Evolutionary conservation across 2,113 vertebrate genomes (phyloP).

Genomic region (Cyphomyrus plagiostoma): DNA sequence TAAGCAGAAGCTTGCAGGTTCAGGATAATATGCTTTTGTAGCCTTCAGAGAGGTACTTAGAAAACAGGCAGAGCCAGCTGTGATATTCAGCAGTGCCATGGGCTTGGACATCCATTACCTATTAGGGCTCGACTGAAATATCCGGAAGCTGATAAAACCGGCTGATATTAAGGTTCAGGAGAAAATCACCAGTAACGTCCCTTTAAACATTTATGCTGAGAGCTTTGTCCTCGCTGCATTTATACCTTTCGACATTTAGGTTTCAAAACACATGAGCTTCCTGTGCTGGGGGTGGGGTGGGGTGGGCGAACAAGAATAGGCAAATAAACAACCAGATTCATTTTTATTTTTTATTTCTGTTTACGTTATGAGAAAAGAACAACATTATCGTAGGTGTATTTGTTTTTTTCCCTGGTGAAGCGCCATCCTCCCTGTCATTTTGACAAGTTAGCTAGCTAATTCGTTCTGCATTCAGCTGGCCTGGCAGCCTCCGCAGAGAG

Average conservation of each 20-base stretch:
- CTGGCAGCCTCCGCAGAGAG: not conserved
- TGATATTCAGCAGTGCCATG: not conserved
- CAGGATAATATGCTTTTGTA: conserved; percentile 1
- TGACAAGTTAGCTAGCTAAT: not conserved
- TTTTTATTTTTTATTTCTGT: not conserved
- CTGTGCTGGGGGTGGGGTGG: not conserved
- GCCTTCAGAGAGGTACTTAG: not conserved
- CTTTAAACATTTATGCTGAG: not conserved
- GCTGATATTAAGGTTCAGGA: not conserved
- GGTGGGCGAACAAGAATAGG: not conserved
- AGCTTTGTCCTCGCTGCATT: not conserved
- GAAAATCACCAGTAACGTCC: not conserved
- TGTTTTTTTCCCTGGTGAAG: not conserved
- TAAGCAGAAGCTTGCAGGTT: not conserved
- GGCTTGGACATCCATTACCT: not conserved
- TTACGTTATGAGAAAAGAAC: not conserved
- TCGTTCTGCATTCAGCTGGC: not conserved
- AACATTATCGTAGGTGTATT: not conserved
- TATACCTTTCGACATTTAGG: not conserved
- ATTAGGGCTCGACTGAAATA: not conserved
- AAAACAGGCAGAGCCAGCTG: not conserved
- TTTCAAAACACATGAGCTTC: not conserved
- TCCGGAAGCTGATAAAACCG: not conserved
- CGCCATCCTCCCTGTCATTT: not conserved
- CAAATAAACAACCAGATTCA: not conserved